Conservation (phyloP, 2,888 invertebrate genomes). For the Tholera decimalis region DNA sequence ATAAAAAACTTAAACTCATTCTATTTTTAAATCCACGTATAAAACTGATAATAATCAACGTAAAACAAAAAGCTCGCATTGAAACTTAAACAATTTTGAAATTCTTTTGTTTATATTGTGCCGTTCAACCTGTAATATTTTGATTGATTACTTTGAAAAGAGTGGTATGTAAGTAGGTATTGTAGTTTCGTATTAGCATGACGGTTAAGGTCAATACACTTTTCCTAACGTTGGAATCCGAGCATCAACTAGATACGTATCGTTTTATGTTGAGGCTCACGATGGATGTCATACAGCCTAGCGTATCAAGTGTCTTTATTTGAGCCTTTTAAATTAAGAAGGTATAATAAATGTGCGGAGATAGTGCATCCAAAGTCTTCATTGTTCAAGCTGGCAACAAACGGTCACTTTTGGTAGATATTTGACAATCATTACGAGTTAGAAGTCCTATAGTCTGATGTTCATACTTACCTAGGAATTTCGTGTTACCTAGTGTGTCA, state of each 20-base stretch:
- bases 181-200: not conserved
- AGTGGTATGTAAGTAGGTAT: constrained; percentile 23
- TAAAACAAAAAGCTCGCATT: constrained; percentile 48
- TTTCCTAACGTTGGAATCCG: not conserved
- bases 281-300: not conserved
- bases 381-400: not conserved
- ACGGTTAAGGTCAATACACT: not conserved
- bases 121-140: constrained; percentile 32
- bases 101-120: constrained; percentile 57
- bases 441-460: no score
- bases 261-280: not conserved
- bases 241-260: not conserved
- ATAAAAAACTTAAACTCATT: constrained; percentile 1
- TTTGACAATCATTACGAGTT: no score
- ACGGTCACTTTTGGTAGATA: no score
- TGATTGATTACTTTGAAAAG: constrained; percentile 61
- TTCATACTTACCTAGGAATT: no score
- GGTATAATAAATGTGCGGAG: not conserved
- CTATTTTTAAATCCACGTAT: constrained; percentile 46
- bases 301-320: no score
- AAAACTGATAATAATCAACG: constrained; percentile 49
- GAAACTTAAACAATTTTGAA: constrained; percentile 52
- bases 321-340: not conserved
- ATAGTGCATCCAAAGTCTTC: not conserved
- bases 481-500: not conserved